Conservation (phyloP, 2,113 vertebrate genomes). For the Heterotilapia buettikoferi region DNA sequence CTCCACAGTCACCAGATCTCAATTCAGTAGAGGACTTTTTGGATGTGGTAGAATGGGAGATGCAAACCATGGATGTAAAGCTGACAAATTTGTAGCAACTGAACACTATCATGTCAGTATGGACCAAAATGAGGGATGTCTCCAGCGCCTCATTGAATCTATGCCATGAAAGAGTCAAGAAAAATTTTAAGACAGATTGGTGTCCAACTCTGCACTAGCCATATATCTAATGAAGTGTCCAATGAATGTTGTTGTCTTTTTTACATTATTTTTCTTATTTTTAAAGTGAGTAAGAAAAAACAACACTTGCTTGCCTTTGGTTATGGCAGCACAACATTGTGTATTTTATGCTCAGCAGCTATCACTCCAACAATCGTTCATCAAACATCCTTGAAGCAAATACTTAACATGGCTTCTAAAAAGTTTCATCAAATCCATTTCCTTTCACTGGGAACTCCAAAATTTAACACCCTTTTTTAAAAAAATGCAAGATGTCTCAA, state of each 20-base stretch:
- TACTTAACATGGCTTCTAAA: neutral
- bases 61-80: neutral
- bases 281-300: neutral
- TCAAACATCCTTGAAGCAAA: neutral
- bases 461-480: neutral
- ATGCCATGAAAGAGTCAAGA: neutral
- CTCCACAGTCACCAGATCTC: neutral
- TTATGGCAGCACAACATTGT: neutral
- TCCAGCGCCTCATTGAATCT: neutral
- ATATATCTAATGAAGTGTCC: neutral
- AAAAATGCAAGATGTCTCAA: neutral
- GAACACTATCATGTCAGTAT: neutral
- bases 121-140: neutral
- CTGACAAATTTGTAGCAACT: neutral
- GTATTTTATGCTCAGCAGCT: neutral
- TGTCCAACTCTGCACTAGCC: neutral
- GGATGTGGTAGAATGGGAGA: neutral
- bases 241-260: neutral
- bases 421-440: neutral
- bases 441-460: neutral
- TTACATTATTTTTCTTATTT: neutral
- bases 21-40: neutral
- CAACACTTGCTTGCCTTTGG: neutral
- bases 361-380: neutral
- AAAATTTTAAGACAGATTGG: neutral